Evolutionary conservation across 1,140 invertebrate species (phyloP), one percentile per base, ranked within the genome.

Genomic region (Reticulitermes speratus): DNA sequence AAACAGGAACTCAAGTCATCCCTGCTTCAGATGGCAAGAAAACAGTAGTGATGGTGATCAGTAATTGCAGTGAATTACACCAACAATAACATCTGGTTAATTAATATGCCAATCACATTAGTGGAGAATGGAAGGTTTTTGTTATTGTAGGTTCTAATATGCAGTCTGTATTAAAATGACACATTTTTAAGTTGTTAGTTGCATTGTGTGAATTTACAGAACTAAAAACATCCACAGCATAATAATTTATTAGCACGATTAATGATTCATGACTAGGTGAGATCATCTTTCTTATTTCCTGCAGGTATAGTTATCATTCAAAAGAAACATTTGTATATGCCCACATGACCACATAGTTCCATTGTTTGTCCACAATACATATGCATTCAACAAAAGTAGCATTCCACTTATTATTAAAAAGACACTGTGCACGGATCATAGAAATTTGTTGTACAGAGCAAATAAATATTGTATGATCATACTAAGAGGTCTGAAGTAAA

Each of bases 221-320:
- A 75, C 65, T 30, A 75, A 75, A 75, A 75, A 75, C 65, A 75
- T 75, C n/a, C n/a, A 75, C 65, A 75, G n/a, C 25, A 75, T 65
- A 6, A 75, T 75, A 75, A 25, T 75, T 75, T 30, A 75, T 75
- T 75, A 75, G 65, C 14, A 55, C 19, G 7, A 21, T 55, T 55
- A 55, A 19, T 55, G 14, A 75, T 30, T 75, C 9, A 75, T 75
- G 65, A 75, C 65, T 75, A 75, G 65, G 65, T 75, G n/a, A 75
- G 65, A 75, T 75, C 65, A 55, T 55, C 19, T 21, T 55, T 16
- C 19, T 55, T 55, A 55, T 48, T 16, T 19, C 59, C 16, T 65
- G 21, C 59, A 65, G 59, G 59, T 75, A 38, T 38, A 75, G 65
- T n/a, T 30, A 30, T 8, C 65, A 75, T 16, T 75, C n/a, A 75